These are phyloP conservation scores for Girardia tigrina DNA, from an alignment of 2,888 invertebrate genomes.

Conservation along the genomic window DNA sequence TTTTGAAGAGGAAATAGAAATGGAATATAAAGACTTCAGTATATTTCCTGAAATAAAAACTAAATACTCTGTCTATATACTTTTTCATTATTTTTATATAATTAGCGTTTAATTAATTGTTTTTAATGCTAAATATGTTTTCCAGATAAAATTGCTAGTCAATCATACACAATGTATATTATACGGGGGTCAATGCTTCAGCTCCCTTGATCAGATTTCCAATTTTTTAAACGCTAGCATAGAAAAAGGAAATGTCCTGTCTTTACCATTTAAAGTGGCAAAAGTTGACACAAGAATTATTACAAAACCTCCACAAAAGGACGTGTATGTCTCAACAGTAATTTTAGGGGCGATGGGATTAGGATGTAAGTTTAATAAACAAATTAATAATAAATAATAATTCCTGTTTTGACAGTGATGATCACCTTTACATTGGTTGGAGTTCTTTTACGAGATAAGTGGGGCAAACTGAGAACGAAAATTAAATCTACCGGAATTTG, in stretches of 20 bases:
- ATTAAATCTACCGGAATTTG: background rate
- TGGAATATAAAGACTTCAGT: no score
- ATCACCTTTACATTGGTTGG: background rate
- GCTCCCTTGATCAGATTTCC: background rate
- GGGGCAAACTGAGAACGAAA: background rate
- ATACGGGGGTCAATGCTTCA: conserved; percentile 2
- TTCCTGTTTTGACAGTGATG: background rate
- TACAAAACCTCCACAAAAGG: background rate
- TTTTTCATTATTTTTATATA: no score
- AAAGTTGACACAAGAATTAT: background rate
- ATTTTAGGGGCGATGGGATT: background rate
- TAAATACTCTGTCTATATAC: no score
- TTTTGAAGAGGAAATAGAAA: no score
- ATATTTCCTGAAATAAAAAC: no score
- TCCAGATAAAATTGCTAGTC: conserved; percentile 4
- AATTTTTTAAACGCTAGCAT: conserved; percentile 13
- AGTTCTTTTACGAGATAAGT: background rate
- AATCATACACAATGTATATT: conserved; percentile 12
- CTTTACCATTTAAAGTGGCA: background rate
- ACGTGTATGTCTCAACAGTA: background rate
- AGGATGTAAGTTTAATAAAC: no score
- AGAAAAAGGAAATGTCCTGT: conserved; percentile 3
- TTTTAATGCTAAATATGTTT: no score
- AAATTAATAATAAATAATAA: background rate
- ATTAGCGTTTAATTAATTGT: no score